Conservation (phyloP, 1,140 invertebrate species). For the Chelonus insularis region DNA sequence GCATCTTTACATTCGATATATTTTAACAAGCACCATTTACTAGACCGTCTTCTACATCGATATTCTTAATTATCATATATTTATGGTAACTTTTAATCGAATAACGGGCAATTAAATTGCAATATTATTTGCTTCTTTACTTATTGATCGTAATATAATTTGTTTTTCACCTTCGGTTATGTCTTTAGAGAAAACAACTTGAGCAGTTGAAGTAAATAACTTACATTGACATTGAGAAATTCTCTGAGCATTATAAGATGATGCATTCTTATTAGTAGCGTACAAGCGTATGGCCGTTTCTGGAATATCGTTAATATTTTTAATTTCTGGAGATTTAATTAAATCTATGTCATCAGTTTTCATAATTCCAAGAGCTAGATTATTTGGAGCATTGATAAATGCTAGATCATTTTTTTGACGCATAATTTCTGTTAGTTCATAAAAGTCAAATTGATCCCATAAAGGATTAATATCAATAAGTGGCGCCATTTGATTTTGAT, state of each 20-base stretch:
- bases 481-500: neutral
- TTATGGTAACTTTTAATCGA: neutral
- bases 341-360: constrained; percentile 10
- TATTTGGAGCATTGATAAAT: constrained; percentile 32
- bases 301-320: neutral
- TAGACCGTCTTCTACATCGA: constrained; percentile 23
- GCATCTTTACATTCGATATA: constrained; percentile 1
- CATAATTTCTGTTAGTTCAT: constrained; percentile 34
- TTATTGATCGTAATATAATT: neutral
- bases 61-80: constrained; percentile 3
- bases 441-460: constrained; percentile 24
- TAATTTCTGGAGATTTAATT: constrained; percentile 7
- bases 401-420: constrained; percentile 32
- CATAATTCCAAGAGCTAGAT: constrained; percentile 28
- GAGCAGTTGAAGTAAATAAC: neutral
- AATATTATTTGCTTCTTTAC: neutral
- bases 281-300: neutral
- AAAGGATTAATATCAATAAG: neutral
- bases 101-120: neutral
- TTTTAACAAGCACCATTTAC: constrained; percentile 23
- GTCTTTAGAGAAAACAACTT: neutral
- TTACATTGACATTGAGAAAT: neutral
- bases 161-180: neutral
- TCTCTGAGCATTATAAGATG: neutral
- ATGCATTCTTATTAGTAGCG: neutral